Evolutionary conservation across 2,888 invertebrate genomes (phyloP).

Genomic region (Volucella inanis): DNA sequence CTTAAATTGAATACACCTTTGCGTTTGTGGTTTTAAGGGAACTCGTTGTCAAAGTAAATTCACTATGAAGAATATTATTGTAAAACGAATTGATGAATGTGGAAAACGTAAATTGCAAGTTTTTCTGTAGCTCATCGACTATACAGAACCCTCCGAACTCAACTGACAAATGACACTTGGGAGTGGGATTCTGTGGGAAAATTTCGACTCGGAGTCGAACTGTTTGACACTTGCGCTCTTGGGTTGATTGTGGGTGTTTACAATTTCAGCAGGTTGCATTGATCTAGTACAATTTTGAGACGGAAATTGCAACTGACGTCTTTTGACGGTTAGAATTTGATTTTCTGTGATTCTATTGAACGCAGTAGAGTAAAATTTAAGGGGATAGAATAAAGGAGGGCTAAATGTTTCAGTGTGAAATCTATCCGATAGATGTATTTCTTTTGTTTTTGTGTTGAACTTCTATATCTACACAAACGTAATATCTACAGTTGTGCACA

Average conservation of each 20-base stretch:
- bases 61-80: constrained; percentile 6
- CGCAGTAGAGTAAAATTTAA: no score
- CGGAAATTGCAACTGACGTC: no score
- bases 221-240: constrained; percentile 36
- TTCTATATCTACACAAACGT: no score
- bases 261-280: no score
- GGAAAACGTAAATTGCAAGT: constrained; percentile 11
- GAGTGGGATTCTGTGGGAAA: constrained; percentile 12
- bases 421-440: no score
- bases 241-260: not conserved
- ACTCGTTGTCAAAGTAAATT: constrained; percentile 2
- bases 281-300: no score
- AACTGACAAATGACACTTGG: constrained; percentile 60
- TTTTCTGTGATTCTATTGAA: no score
- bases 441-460: no score
- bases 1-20: not conserved
- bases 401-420: no score
- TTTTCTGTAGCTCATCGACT: constrained; percentile 1
- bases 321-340: no score
- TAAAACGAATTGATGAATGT: constrained; percentile 1
- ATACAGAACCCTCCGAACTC: constrained; percentile 36
- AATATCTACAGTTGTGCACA: no score
- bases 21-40: not conserved
- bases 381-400: no score
- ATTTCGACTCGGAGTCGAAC: constrained; percentile 18